These are phyloP conservation scores for Morphnarchus princeps DNA, from an alignment of 2,113 vertebrate species.

Conservation along the genomic window DNA sequence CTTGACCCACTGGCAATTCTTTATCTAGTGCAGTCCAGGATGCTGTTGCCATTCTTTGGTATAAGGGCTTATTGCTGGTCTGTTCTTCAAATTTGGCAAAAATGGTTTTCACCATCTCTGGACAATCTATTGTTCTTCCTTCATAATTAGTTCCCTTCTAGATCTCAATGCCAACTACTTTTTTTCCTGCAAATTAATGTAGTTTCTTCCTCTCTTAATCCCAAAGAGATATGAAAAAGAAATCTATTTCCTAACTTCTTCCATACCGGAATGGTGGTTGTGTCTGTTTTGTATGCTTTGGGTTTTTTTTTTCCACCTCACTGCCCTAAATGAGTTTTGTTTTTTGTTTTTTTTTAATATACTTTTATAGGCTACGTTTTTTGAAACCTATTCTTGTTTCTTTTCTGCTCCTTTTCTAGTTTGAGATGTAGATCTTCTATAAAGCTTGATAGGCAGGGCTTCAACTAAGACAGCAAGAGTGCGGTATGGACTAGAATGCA, in stretches of 20 bases:
- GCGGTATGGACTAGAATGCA: background rate
- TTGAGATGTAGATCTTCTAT: background rate
- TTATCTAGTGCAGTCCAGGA: background rate
- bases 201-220: background rate
- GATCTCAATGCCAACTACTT: background rate
- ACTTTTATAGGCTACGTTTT: background rate
- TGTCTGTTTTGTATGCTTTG: background rate
- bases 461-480: background rate
- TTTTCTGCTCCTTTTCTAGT: background rate
- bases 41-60: background rate
- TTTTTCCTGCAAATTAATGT: background rate
- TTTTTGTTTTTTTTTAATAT: background rate
- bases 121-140: background rate
- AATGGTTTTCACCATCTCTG: background rate
- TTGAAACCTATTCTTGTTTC: background rate
- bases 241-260: background rate
- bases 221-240: background rate
- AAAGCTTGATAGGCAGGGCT: background rate
- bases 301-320: background rate
- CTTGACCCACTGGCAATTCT: too few relatives aligned
- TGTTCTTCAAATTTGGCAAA: background rate
- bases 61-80: background rate
- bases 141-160: background rate
- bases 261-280: fast-evolving
- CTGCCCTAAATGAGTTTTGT: background rate